Evolutionary conservation across 2,888 invertebrate genomes (phyloP).

Genomic region (Nephrotoma appendiculata): DNA sequence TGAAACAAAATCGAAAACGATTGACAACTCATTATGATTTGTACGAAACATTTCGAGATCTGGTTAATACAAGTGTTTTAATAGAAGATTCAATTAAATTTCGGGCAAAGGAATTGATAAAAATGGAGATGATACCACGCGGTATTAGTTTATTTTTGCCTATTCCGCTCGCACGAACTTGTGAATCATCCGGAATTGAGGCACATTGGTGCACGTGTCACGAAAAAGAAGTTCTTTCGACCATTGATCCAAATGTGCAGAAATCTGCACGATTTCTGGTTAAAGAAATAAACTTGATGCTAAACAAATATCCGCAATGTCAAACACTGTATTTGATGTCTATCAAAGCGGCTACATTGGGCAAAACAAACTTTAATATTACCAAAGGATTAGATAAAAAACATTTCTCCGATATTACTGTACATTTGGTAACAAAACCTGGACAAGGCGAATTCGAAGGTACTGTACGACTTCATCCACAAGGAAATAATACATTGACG

Average conservation of each 20-base stretch:
- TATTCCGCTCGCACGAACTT: slow-evolving; percentile 57
- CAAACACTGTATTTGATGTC: slow-evolving; percentile 43
- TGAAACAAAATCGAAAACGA: slow-evolving; percentile 48
- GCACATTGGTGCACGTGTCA: slow-evolving; percentile 86
- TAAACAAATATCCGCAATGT: slow-evolving; percentile 48
- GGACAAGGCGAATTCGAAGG: slow-evolving; percentile 55
- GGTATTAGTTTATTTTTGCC: slow-evolving; percentile 66
- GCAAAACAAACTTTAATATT: slow-evolving; percentile 29
- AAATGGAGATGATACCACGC: slow-evolving; percentile 33
- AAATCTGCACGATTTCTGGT: slow-evolving; percentile 48
- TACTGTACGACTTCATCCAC: slow-evolving; percentile 42
- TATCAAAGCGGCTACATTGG: slow-evolving; percentile 51
- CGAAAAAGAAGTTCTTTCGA: slow-evolving; percentile 40
- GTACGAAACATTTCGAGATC: slow-evolving; percentile 60
- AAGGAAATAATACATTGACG: slow-evolving; percentile 18
- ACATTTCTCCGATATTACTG: slow-evolving; percentile 28
- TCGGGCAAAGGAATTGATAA: slow-evolving; percentile 24
- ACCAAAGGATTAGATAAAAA: slow-evolving; percentile 23
- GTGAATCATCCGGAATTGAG: slow-evolving; percentile 59
- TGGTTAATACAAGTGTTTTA: slow-evolving; percentile 39
- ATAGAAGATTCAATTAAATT: slow-evolving; percentile 31
- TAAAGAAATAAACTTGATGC: slow-evolving; percentile 44
- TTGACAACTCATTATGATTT: slow-evolving; percentile 78
- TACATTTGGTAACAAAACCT: slow-evolving; percentile 36
- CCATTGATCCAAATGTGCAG: slow-evolving; percentile 37